Evolutionary conservation across 2,888 invertebrate genomes (phyloP).

Genomic region (Philonicus albiceps): DNA sequence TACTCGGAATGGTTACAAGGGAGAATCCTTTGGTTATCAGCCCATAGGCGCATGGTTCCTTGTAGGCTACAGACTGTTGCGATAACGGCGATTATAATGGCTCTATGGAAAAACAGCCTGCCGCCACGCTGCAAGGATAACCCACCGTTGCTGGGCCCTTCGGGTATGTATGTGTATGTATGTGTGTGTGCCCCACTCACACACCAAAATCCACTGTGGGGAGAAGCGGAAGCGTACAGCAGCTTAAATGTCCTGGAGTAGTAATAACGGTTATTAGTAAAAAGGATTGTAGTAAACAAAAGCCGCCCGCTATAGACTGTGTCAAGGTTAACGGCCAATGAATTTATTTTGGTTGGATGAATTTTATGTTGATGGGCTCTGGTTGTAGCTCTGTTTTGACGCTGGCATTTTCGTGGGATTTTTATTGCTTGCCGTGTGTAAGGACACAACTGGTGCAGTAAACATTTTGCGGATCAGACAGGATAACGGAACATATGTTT

Average conservation of each 20-base stretch:
- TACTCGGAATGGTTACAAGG: neutral
- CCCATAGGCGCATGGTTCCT: slow-evolving; percentile 37
- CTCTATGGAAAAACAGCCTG: slow-evolving; percentile 10
- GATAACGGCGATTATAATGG: slow-evolving; percentile 14
- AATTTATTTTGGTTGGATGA: slow-evolving; percentile 64
- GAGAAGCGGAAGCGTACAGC: neutral
- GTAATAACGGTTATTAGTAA: slow-evolving; percentile 46
- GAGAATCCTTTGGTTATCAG: slow-evolving; percentile 25
- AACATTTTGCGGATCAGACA: slow-evolving; percentile 23
- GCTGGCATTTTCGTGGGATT: slow-evolving; percentile 41
- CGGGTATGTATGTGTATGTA: neutral
- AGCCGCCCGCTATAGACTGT: slow-evolving; percentile 49
- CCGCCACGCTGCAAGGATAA: neutral
- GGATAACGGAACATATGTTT: slow-evolving; percentile 22
- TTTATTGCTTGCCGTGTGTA: slow-evolving; percentile 37
- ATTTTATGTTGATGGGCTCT: slow-evolving; percentile 60
- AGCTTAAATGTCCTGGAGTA: slow-evolving; percentile 45
- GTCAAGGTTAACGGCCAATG: slow-evolving; percentile 65
- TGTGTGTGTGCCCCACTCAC: neutral
- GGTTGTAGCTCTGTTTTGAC: slow-evolving; percentile 47
- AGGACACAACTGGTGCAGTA: slow-evolving; percentile 34
- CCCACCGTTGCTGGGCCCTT: neutral
- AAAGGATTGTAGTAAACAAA: slow-evolving; percentile 46
- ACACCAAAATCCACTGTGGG: neutral
- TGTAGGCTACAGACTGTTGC: slow-evolving; percentile 32